Evolutionary conservation across 2,888 invertebrate genomes (phyloP).

Genomic region (Malthinus flaveolus): DNA sequence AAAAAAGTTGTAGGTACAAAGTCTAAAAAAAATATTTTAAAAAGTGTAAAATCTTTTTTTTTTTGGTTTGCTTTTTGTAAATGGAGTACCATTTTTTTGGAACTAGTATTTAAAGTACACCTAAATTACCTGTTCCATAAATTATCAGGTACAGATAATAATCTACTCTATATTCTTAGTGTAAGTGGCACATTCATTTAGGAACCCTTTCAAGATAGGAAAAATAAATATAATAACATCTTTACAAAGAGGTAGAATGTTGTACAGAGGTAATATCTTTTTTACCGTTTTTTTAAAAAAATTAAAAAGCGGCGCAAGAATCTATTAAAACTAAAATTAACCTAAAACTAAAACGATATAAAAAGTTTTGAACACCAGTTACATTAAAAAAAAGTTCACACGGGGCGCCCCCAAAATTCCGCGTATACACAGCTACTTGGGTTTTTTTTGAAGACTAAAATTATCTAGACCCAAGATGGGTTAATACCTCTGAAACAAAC

Average conservation of each 20-base stretch:
- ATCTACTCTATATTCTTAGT: conserved; percentile 27
- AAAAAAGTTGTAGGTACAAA: neutral
- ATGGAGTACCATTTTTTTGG: neutral
- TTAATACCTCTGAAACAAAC: too few species aligned
- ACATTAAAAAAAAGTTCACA: conserved; percentile 2
- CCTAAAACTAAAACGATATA: conserved; percentile 6
- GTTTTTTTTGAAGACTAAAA: too few species aligned
- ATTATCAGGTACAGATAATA: conserved; percentile 42
- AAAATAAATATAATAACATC: conserved; percentile 36
- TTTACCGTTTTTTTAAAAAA: neutral
- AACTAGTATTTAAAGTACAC: conserved; percentile 22
- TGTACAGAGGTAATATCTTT: conserved; percentile 22
- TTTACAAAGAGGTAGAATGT: conserved; percentile 44
- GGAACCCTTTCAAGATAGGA: conserved; percentile 39
- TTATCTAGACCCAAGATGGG: too few species aligned
- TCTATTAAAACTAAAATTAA: conserved; percentile 18
- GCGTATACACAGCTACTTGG: too few species aligned
- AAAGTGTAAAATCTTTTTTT: neutral
- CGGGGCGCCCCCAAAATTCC: too few species aligned
- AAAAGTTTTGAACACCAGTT: conserved; percentile 1
- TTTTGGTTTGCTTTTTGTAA: neutral
- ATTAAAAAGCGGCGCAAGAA: neutral
- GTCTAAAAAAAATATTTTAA: neutral
- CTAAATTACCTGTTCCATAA: conserved; percentile 24
- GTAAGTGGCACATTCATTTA: conserved; percentile 42